Percentiles rank a stretch among this genome's conserved stretches.
phyloP scores from a whole-genome alignment of 2,113 vertebrate genomes.

The Daubentonia madagascariensis region DNA sequence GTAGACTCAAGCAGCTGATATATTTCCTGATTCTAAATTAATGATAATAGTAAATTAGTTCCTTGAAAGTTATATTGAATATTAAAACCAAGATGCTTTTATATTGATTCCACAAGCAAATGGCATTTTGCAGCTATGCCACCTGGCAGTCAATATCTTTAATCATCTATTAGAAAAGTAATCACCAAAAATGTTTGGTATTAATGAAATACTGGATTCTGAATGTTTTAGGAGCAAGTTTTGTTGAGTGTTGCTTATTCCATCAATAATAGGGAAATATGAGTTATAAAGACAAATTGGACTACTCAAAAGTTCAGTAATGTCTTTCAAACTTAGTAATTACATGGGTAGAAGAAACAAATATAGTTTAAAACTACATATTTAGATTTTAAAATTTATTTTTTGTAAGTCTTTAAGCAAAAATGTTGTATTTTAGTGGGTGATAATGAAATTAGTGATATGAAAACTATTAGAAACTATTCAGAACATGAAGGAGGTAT shows the following conservation, averaged over 20 bases:
- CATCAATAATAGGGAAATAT: constrained; percentile 24
- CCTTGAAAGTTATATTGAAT: neutral
- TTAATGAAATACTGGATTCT: constrained; percentile 20
- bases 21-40: neutral
- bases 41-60: neutral
- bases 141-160: neutral
- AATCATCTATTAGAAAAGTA: neutral
- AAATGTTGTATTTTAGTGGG: neutral
- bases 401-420: neutral
- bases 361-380: neutral
- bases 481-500: neutral
- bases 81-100: neutral
- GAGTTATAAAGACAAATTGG: constrained; percentile 36
- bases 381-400: neutral
- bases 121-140: neutral
- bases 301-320: neutral
- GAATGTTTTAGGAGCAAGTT: constrained; percentile 29
- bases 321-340: constrained; percentile 4
- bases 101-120: neutral
- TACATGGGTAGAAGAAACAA: neutral
- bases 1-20: neutral
- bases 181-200: constrained; percentile 52
- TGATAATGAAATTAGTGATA: neutral
- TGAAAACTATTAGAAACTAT: neutral
- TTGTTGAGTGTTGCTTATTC: constrained; percentile 39